Base-by-base conservation (phyloP, 2,113 vertebrate species). In the Lycaon pictus region DNA sequence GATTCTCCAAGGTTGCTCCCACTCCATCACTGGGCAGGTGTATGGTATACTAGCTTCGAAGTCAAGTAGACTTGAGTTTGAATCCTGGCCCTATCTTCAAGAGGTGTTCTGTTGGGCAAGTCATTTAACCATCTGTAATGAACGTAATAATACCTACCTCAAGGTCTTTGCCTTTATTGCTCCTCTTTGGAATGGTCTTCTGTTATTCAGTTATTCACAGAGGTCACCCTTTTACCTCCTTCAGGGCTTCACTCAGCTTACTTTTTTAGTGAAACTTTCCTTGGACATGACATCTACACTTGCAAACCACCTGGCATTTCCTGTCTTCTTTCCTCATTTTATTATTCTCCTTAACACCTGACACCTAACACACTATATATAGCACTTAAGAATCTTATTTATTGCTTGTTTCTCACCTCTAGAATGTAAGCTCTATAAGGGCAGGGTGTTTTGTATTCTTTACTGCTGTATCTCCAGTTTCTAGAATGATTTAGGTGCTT, bases 81-180 rank as follows among this genome's bases (percentile, higher is more conserved):
- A 86, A 83, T 82, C 22, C 80, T 92, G 80, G 29, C 80, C 89
- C 76, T 37, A 43, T 37, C 43, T 55, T 88, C 67, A 51, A 63
- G 71, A 69, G 83, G 12, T 69, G 29, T 51, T 43, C 23, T 51
- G 5, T 27, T 83, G 92, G 83, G 65, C 55, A 93, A 88, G 63
- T 89, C 77, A 67, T 10, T 80, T 53, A 32, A 51, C 58, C 58
- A 67, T 85, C 67, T 80, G 51, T 69, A 67, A 65, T 84, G 67
- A 88, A 97, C 20, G 86, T 74, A 83, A 91, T 76, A 88, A 83
- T 95, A 90, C 93, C 96, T 97, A 97, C 97, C 97, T 97, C 97
- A 95, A 90, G 87, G 80, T 92, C 88, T 90, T 88, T 83, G 74
- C 95, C 90, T 90, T 82, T 79, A 51, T 56, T 62, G 19, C 53